Evolutionary conservation across 2,797 vertebrate genomes (phyloP), one percentile per base, ranked within the genome.

Genomic region (Harpagifer antarcticus): DNA sequence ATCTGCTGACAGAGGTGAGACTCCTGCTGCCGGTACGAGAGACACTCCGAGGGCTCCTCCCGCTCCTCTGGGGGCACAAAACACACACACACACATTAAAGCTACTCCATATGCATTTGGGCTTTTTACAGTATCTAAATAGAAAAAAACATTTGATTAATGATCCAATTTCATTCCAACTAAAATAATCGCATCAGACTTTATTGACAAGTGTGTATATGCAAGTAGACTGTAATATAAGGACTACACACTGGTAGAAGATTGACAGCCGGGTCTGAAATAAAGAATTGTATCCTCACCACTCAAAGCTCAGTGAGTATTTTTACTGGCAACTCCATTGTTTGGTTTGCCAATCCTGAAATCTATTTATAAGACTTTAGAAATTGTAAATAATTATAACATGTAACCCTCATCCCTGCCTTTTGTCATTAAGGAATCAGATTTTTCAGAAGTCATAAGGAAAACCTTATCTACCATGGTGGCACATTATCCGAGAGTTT

Each of bases 11-110:
- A 96, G 45, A 93, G 90, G 56, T 90, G 95, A 0, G 95, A 94
- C 89, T 98, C 97, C 89, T 97, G 97, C 69, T 95, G 95, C n/a
- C 93, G 91, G 90, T 96, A 96, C 68, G 91, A 83, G 9, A 95
- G 79, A 11, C 95, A 95, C 90, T 96, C 97, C 31, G 94, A 76
- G 54, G 89, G 91, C 85, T 93, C 95, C 87, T 96, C 95, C 76
- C 88, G 92, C 81, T 94, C 96, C 83, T 95, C 96, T 95, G 88
- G 43, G 75, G 63, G 56, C 6, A 66, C 23, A 74, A 69, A 71
- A 27, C 78, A 45, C 54, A 84, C 47, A 40, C 52, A 23, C 6
- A 45, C 5, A 42, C 16, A 33, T 52, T 62, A 31, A 31, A 62
- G 37, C 13, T 14, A 4, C 2, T 12, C 17, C 5, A 16, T 47